Base-by-base conservation (phyloP, 2,888 invertebrate genomes). In the Carpatolechia fugitivella region DNA sequence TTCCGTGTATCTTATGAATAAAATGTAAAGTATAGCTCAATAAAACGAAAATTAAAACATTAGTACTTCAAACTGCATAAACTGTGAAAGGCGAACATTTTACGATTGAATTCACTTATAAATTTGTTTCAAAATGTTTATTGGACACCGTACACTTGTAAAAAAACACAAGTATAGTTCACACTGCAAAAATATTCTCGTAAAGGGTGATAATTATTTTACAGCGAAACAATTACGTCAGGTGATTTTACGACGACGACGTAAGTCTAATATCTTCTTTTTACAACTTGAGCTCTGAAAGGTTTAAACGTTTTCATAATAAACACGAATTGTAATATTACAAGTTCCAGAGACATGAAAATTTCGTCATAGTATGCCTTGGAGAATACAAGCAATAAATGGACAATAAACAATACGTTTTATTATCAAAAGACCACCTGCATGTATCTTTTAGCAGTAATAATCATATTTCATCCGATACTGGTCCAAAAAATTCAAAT, bases 121-220 rank as follows among this genome's bases (percentile, higher is more conserved):
- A 55, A 56, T 49, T 52, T 20, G 20, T 31, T 11, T 55, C 57
- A 59, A 62, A 62, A 58, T 65, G 63, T 66, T 70, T 65, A 70
- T 69, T 64, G 64, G 67, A 57, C 67, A 67, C 62, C 69, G 69
- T 74, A 72, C 66, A 73, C 61, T 63, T 58, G 64, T 58, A 62
- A 68, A 68, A 70, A 69, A 74, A 55, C 40, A 51, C n/a, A 30
- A 30, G n/a, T 31, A 44, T 47, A 54, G 44, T 16, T 41, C 54
- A 55, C 52, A 50, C 53, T 46, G 33, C n/a, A 24, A 24, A 30
- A 2, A 3, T 30, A 29, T 20, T 8, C 20, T n/a, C 18, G 33
- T 30, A 14, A 53, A 47, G 31, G 36, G 24, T 36, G 47, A 29
- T 24, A 46, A 14, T 30, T 54, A 38, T 41, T 8, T 41, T 11